Percentiles rank a stretch among this genome's conserved stretches.
Evolutionary conservation across 1,140 invertebrate genomes (phyloP).

Genomic region (Drosophila rhopaloa): DNA sequence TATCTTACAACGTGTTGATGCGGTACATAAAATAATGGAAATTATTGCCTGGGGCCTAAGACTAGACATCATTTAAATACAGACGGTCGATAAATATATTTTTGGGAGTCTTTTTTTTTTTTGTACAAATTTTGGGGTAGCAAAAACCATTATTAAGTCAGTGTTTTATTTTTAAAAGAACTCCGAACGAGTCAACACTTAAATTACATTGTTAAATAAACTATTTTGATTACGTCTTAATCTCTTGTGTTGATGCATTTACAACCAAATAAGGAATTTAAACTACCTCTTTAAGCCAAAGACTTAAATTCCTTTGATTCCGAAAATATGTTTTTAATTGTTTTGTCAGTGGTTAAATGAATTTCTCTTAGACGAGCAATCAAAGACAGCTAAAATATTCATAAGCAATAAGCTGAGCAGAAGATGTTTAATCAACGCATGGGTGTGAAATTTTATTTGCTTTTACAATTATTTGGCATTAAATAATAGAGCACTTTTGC

Average conservation of each 20-base stretch:
- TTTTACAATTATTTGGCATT: background rate
- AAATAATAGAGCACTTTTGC: background rate
- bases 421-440: constrained; percentile 4
- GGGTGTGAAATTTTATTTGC: constrained; percentile 10
- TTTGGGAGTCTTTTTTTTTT: background rate
- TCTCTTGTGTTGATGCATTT: background rate
- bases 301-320: background rate
- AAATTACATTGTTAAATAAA: background rate
- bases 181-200: no score
- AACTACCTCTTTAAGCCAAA: background rate
- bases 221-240: background rate
- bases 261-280: background rate
- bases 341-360: background rate
- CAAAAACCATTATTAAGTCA: background rate
- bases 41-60: constrained; percentile 9
- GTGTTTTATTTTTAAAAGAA: background rate
- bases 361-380: background rate
- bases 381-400: background rate
- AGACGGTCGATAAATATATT: background rate
- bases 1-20: constrained; percentile 78
- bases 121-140: background rate
- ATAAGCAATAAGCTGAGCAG: background rate
- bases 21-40: constrained; percentile 54
- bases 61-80: constrained; percentile 5
- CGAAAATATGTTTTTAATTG: background rate